Base-by-base conservation (phyloP, 1,140 invertebrate genomes). In the Pararge aegeria region DNA sequence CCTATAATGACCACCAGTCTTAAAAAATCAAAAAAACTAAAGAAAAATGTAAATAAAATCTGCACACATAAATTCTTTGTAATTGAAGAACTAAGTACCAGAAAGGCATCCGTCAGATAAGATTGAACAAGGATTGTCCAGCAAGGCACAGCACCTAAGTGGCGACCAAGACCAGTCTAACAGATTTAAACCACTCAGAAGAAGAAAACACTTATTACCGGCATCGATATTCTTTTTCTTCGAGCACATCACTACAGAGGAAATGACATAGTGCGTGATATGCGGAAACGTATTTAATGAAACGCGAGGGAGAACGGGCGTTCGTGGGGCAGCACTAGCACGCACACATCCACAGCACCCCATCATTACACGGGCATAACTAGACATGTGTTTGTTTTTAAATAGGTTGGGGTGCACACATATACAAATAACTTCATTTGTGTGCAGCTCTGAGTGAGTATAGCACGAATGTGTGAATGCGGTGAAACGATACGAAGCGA, bases 251-350 rank as follows among this genome's bases (percentile, higher is more conserved):
- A 65, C 80, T 83, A 80, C 42, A 73, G 58, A 80, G 83, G 85
- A 89, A 89, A 89, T 87, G 83, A 87, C 83, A 87, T 82, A 83
- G 82, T 88, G 79, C 78, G 82, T 88, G 85, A 88, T 88, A 88
- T 81, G 85, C 85, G 85, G 85, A 88, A 88, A 87, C 75, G 82
- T 87, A 88, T 88, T 88, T 87, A 88, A 88, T 88, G 77, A 87
- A 88, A 87, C 71, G 73, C 77, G 82, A 86, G 85, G 85, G 84
- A 72, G 73, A 68, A 59, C 68, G 68, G 64, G 54, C 48, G 60
- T 53, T 53, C 70, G 77, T 76, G 73, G 75, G 77, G 68, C 75
- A 68, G 49, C 63, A 66, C 70, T 68, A 73, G 64, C 64, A 61
- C 70, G 58, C 60, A 77, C 63, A 68, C 55, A 37, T 27, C 16